These are phyloP conservation scores for Drosophila imparisetae DNA, from an alignment of 2,888 invertebrate genomes.

Conservation along the genomic window DNA sequence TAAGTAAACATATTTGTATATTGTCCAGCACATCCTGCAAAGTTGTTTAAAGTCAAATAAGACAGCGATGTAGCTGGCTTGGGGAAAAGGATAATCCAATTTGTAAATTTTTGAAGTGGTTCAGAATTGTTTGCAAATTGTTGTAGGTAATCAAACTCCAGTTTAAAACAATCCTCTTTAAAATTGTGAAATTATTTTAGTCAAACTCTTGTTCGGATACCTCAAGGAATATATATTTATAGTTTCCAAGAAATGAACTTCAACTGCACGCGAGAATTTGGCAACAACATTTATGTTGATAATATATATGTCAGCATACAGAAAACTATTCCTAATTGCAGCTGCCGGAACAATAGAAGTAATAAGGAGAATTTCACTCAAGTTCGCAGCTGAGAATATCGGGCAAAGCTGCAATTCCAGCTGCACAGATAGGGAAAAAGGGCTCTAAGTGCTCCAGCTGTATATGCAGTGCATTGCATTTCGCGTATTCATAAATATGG, in stretches of 20 bases:
- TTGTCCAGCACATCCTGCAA: neutral
- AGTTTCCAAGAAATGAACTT: neutral
- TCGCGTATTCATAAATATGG: conserved; percentile 58
- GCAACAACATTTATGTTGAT: neutral
- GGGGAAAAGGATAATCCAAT: neutral
- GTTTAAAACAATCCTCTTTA: neutral
- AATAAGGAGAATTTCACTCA: conserved; percentile 23
- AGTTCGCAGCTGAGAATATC: conserved; percentile 20
- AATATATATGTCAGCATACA: neutral
- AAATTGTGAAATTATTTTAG: neutral
- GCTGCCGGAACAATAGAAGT: conserved; percentile 27
- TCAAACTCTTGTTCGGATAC: neutral
- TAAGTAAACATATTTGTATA: neutral
- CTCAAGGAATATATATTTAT: neutral
- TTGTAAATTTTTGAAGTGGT: neutral
- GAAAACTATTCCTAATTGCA: conserved; percentile 10
- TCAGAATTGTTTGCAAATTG: neutral
- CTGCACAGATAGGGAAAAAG: conserved; percentile 45
- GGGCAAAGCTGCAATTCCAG: conserved; percentile 17
- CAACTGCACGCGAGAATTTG: neutral
- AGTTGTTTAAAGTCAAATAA: neutral
- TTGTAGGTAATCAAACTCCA: neutral
- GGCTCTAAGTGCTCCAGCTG: conserved; percentile 32
- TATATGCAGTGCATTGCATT: conserved; percentile 48
- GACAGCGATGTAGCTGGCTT: neutral